phyloP scores from a whole-genome alignment of 2,113 vertebrate genomes.

The Oryzias melastigma region DNA sequence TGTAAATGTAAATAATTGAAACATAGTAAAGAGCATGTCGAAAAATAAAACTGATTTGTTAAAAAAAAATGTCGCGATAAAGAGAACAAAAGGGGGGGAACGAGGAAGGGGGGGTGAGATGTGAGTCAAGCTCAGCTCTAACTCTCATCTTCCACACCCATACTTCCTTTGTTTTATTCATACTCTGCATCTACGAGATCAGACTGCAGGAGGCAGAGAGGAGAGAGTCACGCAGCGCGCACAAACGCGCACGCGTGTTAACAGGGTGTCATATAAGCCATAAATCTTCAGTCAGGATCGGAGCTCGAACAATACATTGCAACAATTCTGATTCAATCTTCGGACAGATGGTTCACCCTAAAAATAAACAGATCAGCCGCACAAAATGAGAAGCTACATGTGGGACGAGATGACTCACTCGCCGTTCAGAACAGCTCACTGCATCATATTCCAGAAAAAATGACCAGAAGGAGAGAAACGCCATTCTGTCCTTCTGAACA shows the following conservation, averaged over 20 bases:
- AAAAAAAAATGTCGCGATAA: slow-evolving; percentile 18
- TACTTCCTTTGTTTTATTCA: slow-evolving; percentile 53
- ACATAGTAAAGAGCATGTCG: not conserved
- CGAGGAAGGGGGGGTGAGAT: slow-evolving; percentile 29
- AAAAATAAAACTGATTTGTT: not conserved
- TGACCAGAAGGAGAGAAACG: slow-evolving; percentile 14
- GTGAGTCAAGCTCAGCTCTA: slow-evolving; percentile 51
- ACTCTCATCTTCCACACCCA: slow-evolving; percentile 54
- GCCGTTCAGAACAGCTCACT: slow-evolving; percentile 32
- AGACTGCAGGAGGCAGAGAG: slow-evolving; percentile 23
- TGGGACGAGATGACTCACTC: slow-evolving; percentile 65
- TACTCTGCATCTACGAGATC: slow-evolving; percentile 26
- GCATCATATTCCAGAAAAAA: slow-evolving; percentile 23
- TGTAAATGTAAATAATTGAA: not conserved
- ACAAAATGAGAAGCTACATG: slow-evolving; percentile 52
- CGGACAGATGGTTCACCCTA: slow-evolving; percentile 60
- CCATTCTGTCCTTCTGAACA: not conserved
- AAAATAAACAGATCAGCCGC: slow-evolving; percentile 54
- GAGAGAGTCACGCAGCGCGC: not conserved
- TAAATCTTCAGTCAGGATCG: slow-evolving; percentile 18
- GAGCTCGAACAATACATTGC: slow-evolving; percentile 8
- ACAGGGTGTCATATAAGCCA: slow-evolving; percentile 4
- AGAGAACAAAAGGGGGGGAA: slow-evolving; percentile 37
- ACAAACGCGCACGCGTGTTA: slow-evolving; percentile 6
- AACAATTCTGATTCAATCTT: slow-evolving; percentile 28